These are phyloP conservation scores for Arion vulgaris DNA, from an alignment of 1,140 invertebrate species.

Conservation along the genomic window DNA sequence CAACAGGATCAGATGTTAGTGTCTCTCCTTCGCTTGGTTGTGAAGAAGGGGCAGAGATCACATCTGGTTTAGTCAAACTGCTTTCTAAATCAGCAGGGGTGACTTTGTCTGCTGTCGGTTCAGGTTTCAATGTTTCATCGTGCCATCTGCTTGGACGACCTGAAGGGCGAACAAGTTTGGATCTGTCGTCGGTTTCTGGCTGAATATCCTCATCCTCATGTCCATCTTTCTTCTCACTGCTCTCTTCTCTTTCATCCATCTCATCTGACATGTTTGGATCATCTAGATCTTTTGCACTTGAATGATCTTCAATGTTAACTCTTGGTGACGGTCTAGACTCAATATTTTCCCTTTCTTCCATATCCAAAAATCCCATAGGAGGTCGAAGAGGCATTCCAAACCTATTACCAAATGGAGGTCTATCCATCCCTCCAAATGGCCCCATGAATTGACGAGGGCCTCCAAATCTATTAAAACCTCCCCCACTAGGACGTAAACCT, in stretches of 20 bases:
- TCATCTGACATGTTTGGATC: background rate
- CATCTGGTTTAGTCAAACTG: background rate
- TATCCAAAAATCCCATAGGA: slow-evolving; percentile 7
- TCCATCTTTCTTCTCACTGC: slow-evolving; percentile 28
- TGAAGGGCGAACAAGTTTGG: no score
- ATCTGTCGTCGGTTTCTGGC: slow-evolving; percentile 1
- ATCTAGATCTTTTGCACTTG: background rate
- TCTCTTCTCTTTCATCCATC: slow-evolving; percentile 36
- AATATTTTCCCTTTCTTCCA: slow-evolving; percentile 13
- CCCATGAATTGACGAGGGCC: slow-evolving; percentile 21
- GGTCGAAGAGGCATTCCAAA: slow-evolving; percentile 28
- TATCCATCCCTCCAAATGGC: slow-evolving; percentile 21
- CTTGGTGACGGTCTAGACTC: background rate
- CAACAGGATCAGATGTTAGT: background rate
- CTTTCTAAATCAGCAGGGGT: background rate
- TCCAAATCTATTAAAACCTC: slow-evolving; percentile 36
- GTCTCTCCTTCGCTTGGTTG: background rate
- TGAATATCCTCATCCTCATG: slow-evolving; percentile 11
- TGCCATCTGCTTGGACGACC: slow-evolving; percentile 15
- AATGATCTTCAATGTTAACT: background rate
- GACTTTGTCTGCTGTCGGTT: background rate
- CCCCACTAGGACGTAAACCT: slow-evolving; percentile 42
- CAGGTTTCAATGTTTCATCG: slow-evolving; percentile 3
- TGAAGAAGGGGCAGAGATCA: background rate
- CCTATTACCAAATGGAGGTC: slow-evolving; percentile 22